Evolutionary conservation across 2,888 invertebrate genomes (phyloP), one percentile per base, ranked within the genome.

Genomic region (Plusia festucae): DNA sequence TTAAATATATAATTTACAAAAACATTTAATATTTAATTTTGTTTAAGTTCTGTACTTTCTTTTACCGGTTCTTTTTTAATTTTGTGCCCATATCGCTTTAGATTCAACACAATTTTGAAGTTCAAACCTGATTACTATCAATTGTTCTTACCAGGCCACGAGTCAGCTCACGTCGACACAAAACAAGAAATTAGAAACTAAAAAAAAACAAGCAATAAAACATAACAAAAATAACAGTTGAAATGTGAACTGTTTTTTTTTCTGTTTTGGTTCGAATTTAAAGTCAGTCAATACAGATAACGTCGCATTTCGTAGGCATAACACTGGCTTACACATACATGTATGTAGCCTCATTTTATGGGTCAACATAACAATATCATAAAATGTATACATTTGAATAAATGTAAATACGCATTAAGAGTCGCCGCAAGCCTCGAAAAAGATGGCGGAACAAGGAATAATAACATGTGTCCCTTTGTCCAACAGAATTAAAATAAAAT

Each of bases 301-400:
- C n/a, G n/a, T 40, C n/a, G 15, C 15, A 34, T 13, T 40, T 40
- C n/a, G n/a, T 40, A 40, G 34, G 13, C 3, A 11, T 34, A 13
- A 13, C 13, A 13, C 34, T 13, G 13, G 2, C 2, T 34, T 34
- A 5, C 1, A n/a, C 6, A 7, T 5, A 40, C 13, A 40, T 15
- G n/a, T 40, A 40, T 5, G 13, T 40, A n/a, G 13, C 40, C 27
- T 27, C 8, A 27, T 30, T 40, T 40, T n/a, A 40, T 40, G 15
- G 40, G n/a, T n/a, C 7, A 40, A n/a, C 40, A 40, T 40, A 40
- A 40, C 40, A 40, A 40, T 40, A 40, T 40, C 4, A 40, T 40
- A 40, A n/a, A 40, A 40, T n/a, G 40, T n/a, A 40, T n/a, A 40
- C 40, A 40, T 40, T 40, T 40, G 40, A 40, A 40, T 40, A 40